phyloP scores from a whole-genome alignment of 2,888 invertebrate species.

The Pollenia griseotomentosa region DNA sequence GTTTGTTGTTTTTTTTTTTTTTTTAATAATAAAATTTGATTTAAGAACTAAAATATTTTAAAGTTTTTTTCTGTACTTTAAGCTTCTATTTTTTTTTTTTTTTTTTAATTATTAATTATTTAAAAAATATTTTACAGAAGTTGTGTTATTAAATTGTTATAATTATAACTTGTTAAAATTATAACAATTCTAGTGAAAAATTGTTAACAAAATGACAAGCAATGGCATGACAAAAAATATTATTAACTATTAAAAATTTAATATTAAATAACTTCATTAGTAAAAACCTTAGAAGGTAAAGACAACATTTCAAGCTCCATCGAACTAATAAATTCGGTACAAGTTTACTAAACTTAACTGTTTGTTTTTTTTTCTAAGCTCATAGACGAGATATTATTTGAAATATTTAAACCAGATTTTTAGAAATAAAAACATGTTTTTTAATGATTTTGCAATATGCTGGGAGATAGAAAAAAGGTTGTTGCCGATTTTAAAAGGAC shows the following conservation, averaged over 20 bases:
- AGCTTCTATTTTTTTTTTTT: background rate
- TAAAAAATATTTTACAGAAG: conserved; percentile 47
- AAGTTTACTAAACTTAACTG: conserved; percentile 51
- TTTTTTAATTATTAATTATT: background rate
- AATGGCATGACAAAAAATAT: conserved; percentile 57
- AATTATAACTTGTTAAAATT: conserved; percentile 58
- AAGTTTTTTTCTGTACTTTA: background rate
- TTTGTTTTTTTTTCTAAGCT: conserved; percentile 10
- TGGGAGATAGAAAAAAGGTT: conserved; percentile 14
- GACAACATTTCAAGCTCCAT: conserved; percentile 51
- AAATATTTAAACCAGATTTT: conserved; percentile 54
- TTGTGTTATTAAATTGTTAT: conserved; percentile 38
- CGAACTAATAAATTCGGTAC: conserved; percentile 32
- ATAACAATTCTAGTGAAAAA: conserved; percentile 67
- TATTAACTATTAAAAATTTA: conserved; percentile 53
- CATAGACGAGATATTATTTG: conserved; percentile 24
- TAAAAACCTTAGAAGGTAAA: conserved; percentile 66
- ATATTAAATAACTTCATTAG: conserved; percentile 71
- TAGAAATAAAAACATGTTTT: conserved; percentile 43
- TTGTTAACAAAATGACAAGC: conserved; percentile 46
- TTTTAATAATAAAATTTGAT: background rate
- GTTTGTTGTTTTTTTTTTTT: background rate
- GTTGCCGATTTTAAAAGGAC: conserved; percentile 24
- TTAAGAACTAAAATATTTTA: conserved; percentile 25
- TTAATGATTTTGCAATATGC: conserved; percentile 49